Conservation (phyloP, 2,888 invertebrate genomes). For the Scaeva pyrastri region DNA sequence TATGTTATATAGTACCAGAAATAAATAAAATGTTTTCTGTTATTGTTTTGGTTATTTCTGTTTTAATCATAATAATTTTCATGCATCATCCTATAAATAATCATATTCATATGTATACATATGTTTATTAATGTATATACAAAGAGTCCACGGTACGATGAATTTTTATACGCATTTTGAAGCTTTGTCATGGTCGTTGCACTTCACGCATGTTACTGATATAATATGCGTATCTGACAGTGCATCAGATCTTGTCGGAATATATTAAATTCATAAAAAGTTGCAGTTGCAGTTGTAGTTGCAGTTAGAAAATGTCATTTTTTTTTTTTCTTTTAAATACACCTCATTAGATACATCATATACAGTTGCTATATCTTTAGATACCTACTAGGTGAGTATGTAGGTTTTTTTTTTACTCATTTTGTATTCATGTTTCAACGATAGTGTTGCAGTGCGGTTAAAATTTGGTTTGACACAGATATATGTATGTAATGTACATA, state of each 20-base stretch:
- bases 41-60: conserved; percentile 9
- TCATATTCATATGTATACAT: no score
- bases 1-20: background rate
- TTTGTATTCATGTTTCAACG: background rate
- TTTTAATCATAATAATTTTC: conserved; percentile 14
- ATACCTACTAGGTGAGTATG: conserved; percentile 7
- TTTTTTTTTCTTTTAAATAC: conserved; percentile 17
- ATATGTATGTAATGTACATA: background rate
- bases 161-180: conserved; percentile 51
- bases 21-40: conserved; percentile 27
- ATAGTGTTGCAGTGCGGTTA: conserved; percentile 29
- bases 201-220: conserved; percentile 34
- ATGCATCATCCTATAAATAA: conserved; percentile 43
- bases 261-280: conserved; percentile 13
- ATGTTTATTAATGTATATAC: background rate
- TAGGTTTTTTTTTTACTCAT: background rate
- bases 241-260: conserved; percentile 42
- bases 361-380: background rate
- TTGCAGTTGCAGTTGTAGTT: no score
- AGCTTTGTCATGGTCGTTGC: conserved; percentile 58
- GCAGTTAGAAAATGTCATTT: conserved; percentile 12
- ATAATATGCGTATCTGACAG: conserved; percentile 43
- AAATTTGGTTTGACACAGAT: conserved; percentile 58
- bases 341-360: conserved; percentile 31
- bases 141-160: conserved; percentile 49